phyloP scores from a whole-genome alignment of 2,797 vertebrate genomes.

The Hemibagrus guttatus region DNA sequence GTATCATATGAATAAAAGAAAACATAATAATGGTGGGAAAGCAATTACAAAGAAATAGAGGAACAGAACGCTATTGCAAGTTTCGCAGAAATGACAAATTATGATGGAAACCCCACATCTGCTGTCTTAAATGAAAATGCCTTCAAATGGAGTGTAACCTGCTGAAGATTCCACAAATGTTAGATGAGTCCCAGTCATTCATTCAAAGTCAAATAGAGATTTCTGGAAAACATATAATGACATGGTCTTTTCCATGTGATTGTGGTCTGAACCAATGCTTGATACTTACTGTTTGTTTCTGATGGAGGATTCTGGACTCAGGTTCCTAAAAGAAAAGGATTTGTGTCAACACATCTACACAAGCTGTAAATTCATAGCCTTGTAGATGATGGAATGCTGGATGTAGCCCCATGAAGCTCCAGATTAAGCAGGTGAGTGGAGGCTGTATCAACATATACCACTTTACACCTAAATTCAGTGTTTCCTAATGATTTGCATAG shows the following conservation, averaged over 20 bases:
- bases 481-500: not conserved
- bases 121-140: constrained; percentile 2
- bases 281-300: constrained; percentile 36
- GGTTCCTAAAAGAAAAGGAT: not conserved
- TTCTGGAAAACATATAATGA: constrained; percentile 53
- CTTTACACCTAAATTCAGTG: not conserved
- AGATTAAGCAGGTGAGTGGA: constrained; percentile 2
- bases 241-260: constrained; percentile 62
- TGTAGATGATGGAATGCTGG: not conserved
- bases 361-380: not conserved
- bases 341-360: not conserved
- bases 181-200: constrained; percentile 31
- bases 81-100: constrained; percentile 40
- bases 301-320: constrained; percentile 37
- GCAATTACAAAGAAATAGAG: constrained; percentile 25
- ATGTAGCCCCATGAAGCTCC: not conserved
- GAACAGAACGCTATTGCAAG: not conserved
- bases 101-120: constrained; percentile 21
- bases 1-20: constrained; percentile 30
- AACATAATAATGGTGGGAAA: constrained; percentile 42
- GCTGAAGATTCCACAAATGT: constrained; percentile 56
- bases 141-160: constrained; percentile 52
- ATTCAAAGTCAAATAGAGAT: constrained; percentile 50
- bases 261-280: constrained; percentile 51
- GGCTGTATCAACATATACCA: not conserved